These are phyloP conservation scores for Halesus radiatus DNA, from an alignment of 1,140 invertebrate genomes.

Conservation along the genomic window DNA sequence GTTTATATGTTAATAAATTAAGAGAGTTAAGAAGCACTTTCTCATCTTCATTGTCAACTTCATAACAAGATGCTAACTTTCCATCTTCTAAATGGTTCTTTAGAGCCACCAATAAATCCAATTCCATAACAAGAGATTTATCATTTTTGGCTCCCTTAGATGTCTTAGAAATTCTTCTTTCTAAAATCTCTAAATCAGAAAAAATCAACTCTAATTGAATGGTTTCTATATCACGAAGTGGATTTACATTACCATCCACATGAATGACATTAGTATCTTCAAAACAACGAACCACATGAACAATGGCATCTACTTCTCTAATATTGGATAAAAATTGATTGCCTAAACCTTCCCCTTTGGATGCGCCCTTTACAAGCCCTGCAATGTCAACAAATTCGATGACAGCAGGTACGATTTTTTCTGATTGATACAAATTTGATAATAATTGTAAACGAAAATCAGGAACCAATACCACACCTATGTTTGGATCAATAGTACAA, in stretches of 20 bases:
- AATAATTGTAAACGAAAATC: neutral
- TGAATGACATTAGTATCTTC: neutral
- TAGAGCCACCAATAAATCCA: too few relatives aligned
- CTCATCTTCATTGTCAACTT: too few relatives aligned
- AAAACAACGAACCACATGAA: neutral
- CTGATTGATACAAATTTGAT: too few relatives aligned
- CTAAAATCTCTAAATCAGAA: neutral
- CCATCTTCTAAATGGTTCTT: too few relatives aligned
- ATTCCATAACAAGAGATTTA: too few relatives aligned
- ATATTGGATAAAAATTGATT: neutral
- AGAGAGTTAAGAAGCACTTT: too few relatives aligned
- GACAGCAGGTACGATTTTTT: neutral
- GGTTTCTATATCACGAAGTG: neutral
- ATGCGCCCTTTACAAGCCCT: neutral
- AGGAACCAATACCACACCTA: neutral
- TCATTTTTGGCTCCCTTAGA: too few relatives aligned
- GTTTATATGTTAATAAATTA: too few relatives aligned
- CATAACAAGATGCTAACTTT: too few relatives aligned
- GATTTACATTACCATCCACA: neutral
- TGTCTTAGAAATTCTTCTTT: too few relatives aligned
- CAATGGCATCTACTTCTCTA: neutral
- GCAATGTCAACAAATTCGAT: constrained; percentile 3
- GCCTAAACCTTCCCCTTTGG: neutral
- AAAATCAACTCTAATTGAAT: neutral
- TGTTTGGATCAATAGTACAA: neutral